These are phyloP conservation scores for Eristalinus sepulchralis DNA, from an alignment of 2,888 invertebrate species.

Conservation along the genomic window DNA sequence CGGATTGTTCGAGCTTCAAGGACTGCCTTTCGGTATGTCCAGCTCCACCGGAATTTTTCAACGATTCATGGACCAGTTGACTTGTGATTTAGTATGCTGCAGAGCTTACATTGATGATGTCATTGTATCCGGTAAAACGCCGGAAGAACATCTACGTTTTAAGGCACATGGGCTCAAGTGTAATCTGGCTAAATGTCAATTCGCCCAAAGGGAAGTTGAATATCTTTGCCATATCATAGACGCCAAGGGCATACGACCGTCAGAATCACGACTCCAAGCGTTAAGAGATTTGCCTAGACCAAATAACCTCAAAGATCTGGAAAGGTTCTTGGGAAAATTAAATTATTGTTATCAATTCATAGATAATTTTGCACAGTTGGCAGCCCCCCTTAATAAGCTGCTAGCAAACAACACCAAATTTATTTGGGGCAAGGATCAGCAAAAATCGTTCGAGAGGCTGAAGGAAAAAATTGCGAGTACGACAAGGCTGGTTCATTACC, in stretches of 20 bases:
- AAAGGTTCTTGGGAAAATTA: background rate
- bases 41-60: conserved; percentile 4
- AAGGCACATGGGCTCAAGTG: background rate
- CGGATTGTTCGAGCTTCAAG: background rate
- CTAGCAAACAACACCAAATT: conserved; percentile 44
- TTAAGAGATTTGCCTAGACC: background rate
- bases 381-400: conserved; percentile 10
- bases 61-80: background rate
- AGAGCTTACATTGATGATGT: background rate
- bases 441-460: conserved; percentile 67
- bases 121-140: background rate
- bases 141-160: background rate
- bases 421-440: conserved; percentile 70
- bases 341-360: conserved; percentile 58
- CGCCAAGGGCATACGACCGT: background rate
- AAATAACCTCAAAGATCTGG: background rate
- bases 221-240: background rate
- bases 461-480: background rate
- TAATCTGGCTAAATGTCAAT: background rate
- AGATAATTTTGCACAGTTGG: conserved; percentile 36
- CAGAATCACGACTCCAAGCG: background rate
- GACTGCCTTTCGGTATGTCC: background rate
- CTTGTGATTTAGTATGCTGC: background rate
- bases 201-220: background rate
- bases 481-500: conserved; percentile 53